phyloP scores from a whole-genome alignment of 2,797 vertebrate genomes.

The Paramormyrops hopkinsi region DNA sequence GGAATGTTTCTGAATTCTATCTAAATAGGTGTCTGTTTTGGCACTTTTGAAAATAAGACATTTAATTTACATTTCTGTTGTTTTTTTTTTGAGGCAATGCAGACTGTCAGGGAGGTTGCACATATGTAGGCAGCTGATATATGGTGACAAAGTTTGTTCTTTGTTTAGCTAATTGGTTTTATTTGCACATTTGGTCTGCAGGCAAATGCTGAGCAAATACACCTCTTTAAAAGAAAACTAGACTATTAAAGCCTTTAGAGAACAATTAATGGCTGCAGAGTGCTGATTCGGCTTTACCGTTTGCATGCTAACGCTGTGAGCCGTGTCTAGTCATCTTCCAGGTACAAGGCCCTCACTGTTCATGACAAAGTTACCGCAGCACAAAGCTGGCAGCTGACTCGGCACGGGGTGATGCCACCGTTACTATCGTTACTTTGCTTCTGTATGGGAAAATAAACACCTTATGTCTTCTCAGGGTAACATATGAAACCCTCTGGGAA shows the following conservation, averaged over 20 bases:
- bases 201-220: slow-evolving; percentile 52
- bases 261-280: slow-evolving; percentile 44
- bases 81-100: background rate
- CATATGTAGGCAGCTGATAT: slow-evolving; percentile 52
- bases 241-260: slow-evolving; percentile 59
- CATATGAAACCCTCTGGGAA: background rate
- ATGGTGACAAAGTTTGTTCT: slow-evolving; percentile 47
- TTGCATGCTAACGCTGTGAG: slow-evolving; percentile 33
- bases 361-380: slow-evolving; percentile 24
- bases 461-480: slow-evolving; percentile 12
- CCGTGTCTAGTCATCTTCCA: slow-evolving; percentile 31
- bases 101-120: slow-evolving; percentile 39
- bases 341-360: slow-evolving; percentile 19
- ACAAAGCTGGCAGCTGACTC: background rate
- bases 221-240: slow-evolving; percentile 62
- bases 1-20: slow-evolving; percentile 14
- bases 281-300: slow-evolving; percentile 33
- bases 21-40: background rate
- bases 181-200: slow-evolving; percentile 57
- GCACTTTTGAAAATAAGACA: background rate
- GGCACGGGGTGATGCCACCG: slow-evolving; percentile 1
- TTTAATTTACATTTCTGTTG: background rate
- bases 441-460: slow-evolving; percentile 21
- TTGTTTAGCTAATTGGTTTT: slow-evolving; percentile 64
- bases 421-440: slow-evolving; percentile 17